Evolutionary conservation across 2,888 invertebrate genomes (phyloP).

Genomic region (Dione vanillae): DNA sequence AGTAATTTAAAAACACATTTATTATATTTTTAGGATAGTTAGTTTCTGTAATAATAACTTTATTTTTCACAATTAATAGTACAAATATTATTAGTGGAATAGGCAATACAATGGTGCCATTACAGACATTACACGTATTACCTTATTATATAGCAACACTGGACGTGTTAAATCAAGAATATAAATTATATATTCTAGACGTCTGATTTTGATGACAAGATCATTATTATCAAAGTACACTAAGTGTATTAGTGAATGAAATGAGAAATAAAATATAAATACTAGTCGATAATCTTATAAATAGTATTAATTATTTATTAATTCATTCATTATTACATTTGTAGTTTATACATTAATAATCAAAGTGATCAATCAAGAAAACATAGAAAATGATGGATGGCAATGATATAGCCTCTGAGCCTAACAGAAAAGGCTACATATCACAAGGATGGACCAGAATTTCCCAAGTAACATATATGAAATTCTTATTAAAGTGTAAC

Average conservation of each 20-base stretch:
- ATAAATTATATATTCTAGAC: constrained; percentile 30
- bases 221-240: constrained; percentile 32
- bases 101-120: not conserved
- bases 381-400: constrained; percentile 85
- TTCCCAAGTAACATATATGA: constrained; percentile 83
- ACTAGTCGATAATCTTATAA: not conserved
- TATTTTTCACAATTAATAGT: not conserved
- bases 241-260: constrained; percentile 26
- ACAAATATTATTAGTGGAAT: not conserved
- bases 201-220: constrained; percentile 42
- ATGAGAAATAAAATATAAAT: constrained; percentile 23
- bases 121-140: constrained; percentile 27
- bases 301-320: constrained; percentile 12
- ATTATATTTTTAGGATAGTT: too few relatives aligned
- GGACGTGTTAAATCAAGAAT: constrained; percentile 10
- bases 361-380: constrained; percentile 9
- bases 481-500: not conserved
- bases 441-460: constrained; percentile 87
- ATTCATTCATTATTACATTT: constrained; percentile 11
- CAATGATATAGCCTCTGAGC: constrained; percentile 86
- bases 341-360: constrained; percentile 35
- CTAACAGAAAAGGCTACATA: constrained; percentile 85
- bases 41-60: not conserved
- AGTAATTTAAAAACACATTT: too few relatives aligned
- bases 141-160: constrained; percentile 36